Conservation (phyloP, 2,797 vertebrate species). For the Cichlasoma orientale region DNA sequence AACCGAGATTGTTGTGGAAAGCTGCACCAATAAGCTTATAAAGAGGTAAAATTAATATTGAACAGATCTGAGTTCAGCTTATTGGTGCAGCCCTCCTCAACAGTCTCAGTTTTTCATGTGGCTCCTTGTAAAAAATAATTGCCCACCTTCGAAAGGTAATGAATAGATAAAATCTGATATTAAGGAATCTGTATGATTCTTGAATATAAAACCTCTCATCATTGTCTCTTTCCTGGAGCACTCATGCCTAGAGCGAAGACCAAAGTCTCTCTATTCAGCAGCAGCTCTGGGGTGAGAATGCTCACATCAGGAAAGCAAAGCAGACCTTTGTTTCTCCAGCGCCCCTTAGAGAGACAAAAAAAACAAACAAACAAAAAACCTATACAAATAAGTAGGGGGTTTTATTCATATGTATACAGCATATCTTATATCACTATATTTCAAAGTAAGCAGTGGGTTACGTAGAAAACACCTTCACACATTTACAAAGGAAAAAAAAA, state of each 20-base stretch:
- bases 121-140: background rate
- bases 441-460: background rate
- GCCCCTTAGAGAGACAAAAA: background rate
- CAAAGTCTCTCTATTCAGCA: conserved; percentile 19
- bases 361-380: background rate
- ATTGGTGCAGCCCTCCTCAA: background rate
- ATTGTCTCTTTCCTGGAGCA: background rate
- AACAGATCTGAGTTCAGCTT: background rate
- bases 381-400: background rate
- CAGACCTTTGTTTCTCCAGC: conserved; percentile 20
- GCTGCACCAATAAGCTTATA: background rate
- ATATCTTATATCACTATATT: background rate
- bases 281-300: conserved; percentile 44
- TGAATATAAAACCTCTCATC: background rate
- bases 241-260: conserved; percentile 4
- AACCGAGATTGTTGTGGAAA: background rate
- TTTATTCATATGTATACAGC: background rate
- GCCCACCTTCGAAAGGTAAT: background rate
- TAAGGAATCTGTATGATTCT: background rate
- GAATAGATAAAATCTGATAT: background rate
- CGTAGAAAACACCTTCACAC: background rate
- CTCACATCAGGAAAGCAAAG: conserved; percentile 24
- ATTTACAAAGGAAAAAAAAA: background rate
- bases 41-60: background rate
- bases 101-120: background rate